Conservation (phyloP, 2,888 invertebrate species). For the Heliconius ismenius region DNA sequence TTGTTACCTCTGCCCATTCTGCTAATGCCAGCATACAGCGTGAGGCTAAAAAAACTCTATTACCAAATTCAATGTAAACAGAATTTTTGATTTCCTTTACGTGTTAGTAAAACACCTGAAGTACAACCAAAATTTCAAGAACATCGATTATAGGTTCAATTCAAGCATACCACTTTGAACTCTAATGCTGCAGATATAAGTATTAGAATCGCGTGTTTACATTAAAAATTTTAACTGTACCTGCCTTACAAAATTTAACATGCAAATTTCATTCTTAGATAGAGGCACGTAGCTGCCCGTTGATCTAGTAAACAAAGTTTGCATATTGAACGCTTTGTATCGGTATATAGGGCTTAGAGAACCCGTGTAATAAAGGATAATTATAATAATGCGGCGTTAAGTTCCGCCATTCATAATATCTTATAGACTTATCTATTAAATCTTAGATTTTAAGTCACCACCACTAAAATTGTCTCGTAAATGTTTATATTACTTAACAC, state of each 20-base stretch:
- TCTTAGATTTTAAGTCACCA: too few species aligned
- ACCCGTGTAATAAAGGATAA: background rate
- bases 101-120: slow-evolving; percentile 5
- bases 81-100: slow-evolving; percentile 8
- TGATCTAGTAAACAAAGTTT: slow-evolving; percentile 44
- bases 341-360: slow-evolving; percentile 12
- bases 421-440: too few species aligned
- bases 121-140: slow-evolving; percentile 25
- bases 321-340: slow-evolving; percentile 40
- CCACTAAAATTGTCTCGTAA: too few species aligned
- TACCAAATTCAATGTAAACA: background rate
- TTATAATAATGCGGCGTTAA: background rate
- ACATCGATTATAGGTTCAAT: slow-evolving; percentile 11
- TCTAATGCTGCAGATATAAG: background rate
- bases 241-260: slow-evolving; percentile 37
- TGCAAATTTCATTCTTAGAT: slow-evolving; percentile 43
- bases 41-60: too few species aligned
- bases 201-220: slow-evolving; percentile 14
- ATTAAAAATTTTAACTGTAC: slow-evolving; percentile 34
- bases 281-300: slow-evolving; percentile 38
- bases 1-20: too few species aligned
- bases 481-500: too few species aligned
- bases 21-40: too few species aligned
- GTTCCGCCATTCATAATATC: background rate
- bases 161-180: slow-evolving; percentile 13